Evolutionary conservation across 2,888 invertebrate genomes (phyloP), one percentile per base, ranked within the genome.

Genomic region (Venusia cambrica): DNA sequence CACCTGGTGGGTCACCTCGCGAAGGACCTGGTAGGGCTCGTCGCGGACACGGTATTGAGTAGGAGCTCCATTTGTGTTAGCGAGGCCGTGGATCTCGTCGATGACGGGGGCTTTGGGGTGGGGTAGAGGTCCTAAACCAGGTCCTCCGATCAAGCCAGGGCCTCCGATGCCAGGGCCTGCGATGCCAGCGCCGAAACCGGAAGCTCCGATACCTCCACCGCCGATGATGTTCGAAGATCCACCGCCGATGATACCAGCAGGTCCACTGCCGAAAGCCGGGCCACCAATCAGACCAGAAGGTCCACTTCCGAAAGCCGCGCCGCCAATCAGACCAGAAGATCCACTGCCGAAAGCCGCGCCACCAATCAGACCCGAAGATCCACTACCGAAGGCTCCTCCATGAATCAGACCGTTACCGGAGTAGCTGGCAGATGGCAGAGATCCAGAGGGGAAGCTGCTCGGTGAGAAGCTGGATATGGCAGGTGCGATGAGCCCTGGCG

Each of bases 1-100:
- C 21, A 90, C 88, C 34, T 79, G 83, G 58, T 90, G 89, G 1
- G 88, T 89, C 5, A 84, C 79, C 26, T 87, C 78, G 39, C 75
- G 74, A 31, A 66, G 50, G 2, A 87, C 83, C 41, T 85, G 73
- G 65, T 75, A 84, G 6, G 70, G 65, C 50, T 83, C 81, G 10
- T 87, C 85, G 8, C 76, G 74, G 5, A 80, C 61, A 21, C 71
- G 69, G 63, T 85, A 87, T 13, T 68, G 72, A 8, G 72, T 80
- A 0, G 78, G 79, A 6, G 83, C 87, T 16, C 85, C 85, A 29
- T 84, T 68, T 38, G 39, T 69, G 56, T 73, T 78, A 19, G 87
- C 85, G 1, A 84, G 65, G 2, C 73, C 73, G 33, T 87, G 84
- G 39, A 87, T 87, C 37, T 77, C 68, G 4, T 65, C 63, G 28